Conservation (phyloP, 2,888 invertebrate genomes). For the Chalcis sispes region DNA sequence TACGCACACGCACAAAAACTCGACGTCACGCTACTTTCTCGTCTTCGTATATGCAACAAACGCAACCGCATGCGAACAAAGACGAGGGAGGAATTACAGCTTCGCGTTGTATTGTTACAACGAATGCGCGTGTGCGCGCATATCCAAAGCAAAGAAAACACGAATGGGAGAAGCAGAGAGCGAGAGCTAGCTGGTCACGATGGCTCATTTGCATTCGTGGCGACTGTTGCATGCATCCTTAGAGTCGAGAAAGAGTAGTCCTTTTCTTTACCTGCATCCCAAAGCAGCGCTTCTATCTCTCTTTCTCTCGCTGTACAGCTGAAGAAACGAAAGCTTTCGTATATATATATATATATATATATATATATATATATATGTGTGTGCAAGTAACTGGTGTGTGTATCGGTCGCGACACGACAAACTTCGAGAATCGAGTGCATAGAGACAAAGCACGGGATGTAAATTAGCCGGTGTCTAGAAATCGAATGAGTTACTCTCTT, state of each 20-base stretch:
- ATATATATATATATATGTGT: too few species aligned
- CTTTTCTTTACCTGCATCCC: slow-evolving; percentile 7
- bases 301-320: background rate
- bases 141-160: background rate
- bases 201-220: slow-evolving; percentile 52
- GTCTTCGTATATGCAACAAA: slow-evolving; percentile 14
- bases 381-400: background rate
- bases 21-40: slow-evolving; percentile 30
- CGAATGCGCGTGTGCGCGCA: background rate
- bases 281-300: too few species aligned
- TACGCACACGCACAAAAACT: too few species aligned
- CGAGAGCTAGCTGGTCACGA: slow-evolving; percentile 39
- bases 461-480: slow-evolving; percentile 34
- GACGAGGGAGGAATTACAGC: background rate
- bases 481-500: too few species aligned
- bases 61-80: slow-evolving; percentile 22
- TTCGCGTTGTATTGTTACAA: slow-evolving; percentile 12
- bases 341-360: too few species aligned
- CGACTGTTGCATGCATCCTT: slow-evolving; percentile 17
- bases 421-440: slow-evolving; percentile 8
- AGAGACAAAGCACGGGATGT: slow-evolving; percentile 40
- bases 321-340: slow-evolving; percentile 20
- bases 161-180: slow-evolving; percentile 30
- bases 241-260: background rate
- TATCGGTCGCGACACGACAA: background rate